Base-by-base conservation (phyloP, 2,888 invertebrate species). In the Patella pellucida region DNA sequence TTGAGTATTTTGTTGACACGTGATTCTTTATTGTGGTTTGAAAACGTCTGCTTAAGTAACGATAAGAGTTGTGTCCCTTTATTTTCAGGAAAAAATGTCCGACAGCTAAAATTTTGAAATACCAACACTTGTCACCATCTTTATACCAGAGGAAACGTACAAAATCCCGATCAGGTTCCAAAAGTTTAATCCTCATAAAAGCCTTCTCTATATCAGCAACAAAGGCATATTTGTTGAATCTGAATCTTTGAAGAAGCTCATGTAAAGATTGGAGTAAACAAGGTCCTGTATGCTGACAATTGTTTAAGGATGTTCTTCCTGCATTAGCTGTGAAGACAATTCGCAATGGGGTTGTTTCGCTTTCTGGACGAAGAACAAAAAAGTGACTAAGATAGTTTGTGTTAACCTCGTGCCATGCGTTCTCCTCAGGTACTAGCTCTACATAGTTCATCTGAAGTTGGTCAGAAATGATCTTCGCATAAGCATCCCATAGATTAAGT, bases 161-260 rank as follows among this genome's bases (percentile, higher is more conserved):
- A 12, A n/a, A 56, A 12, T 56, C 56, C 19, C 56, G 7, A 56
- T 56, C 56, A 4, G 16, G n/a, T 2, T 56, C 56, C 19, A 56
- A 56, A 11, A 56, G 56, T 56, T 56, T 56, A 19, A 56, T 56
- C n/a, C 56, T 27, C n/a, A 56, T n/a, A 56, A 56, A 56, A 19
- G 56, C 15, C 14, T 56, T 56, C 56, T 56, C 56, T n/a, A 56
- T 56, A 56, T 56, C 56, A 56, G 56, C 56, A 12, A 56, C 56
- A 56, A 56, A 56, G 4, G 56, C 56, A 15, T 56, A 56, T 56
- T 56, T 56, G n/a, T 56, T 56, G 56, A 56, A 5, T 15, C 56
- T 16, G 19, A 56, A 56, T 15, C 56, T 16, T 56, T 56, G 56
- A 16, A 56, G 14, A 56, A 56, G 56, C 19, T 56, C 56, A 12